These are phyloP conservation scores for Calcarius lapponicus DNA, from an alignment of 2,797 vertebrate species.

Conservation along the genomic window DNA sequence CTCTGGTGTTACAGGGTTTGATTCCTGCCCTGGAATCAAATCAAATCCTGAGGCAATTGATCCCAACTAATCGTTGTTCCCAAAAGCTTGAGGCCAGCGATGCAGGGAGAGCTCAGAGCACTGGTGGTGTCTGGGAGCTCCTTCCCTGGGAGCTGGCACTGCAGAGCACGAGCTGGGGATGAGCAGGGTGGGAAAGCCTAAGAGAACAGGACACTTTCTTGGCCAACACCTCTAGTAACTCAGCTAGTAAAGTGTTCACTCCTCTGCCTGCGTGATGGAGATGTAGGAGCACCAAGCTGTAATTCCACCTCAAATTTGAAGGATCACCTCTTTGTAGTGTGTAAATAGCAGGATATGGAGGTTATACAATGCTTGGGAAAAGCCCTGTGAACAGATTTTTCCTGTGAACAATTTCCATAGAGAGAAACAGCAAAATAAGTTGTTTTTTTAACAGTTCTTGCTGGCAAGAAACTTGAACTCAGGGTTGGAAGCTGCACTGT, in stretches of 20 bases:
- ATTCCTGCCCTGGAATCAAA: background rate
- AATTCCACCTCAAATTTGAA: background rate
- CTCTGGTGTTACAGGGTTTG: background rate
- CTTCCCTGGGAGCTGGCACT: background rate
- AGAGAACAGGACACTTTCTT: background rate
- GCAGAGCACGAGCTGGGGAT: background rate
- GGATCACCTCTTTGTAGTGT: background rate
- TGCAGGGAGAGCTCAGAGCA: background rate
- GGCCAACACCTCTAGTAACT: background rate
- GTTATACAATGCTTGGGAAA: background rate
- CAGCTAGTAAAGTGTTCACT: background rate
- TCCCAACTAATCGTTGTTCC: background rate
- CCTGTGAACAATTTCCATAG: conserved; percentile 36
- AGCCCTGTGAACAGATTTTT: conserved; percentile 19
- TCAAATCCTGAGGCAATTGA: background rate
- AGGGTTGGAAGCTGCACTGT: conserved; percentile 37
- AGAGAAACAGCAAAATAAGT: conserved; percentile 58
- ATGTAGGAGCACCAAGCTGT: background rate
- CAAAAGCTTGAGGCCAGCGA: background rate
- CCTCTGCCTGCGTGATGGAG: background rate
- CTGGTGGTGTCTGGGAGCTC: background rate
- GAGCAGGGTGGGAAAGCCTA: background rate
- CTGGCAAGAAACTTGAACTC: conserved; percentile 51
- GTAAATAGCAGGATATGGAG: background rate
- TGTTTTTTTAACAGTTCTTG: background rate